Base-by-base conservation (phyloP, 2,797 vertebrate genomes). In the Poeciliopsis presidionis region DNA sequence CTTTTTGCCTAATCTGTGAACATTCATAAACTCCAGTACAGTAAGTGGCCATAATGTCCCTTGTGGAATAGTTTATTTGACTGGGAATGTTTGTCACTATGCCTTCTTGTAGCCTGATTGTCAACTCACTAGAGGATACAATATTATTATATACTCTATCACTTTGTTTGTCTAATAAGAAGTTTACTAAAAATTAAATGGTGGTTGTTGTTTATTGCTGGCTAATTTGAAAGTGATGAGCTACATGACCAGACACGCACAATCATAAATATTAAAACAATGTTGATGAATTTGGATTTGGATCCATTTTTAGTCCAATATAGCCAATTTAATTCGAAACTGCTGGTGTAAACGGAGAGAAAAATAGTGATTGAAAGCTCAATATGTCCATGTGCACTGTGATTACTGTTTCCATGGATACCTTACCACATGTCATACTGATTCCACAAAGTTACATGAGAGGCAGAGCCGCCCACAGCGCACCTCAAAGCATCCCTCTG, bases 391-490 rank as follows among this genome's bases (percentile, higher is more conserved):
- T 55, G 53, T 30, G 53, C n/a, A 33, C 73, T 61, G 73, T 74
- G 55, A 74, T 61, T 59, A 28, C 55, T 61, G 73, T 74, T 61
- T 28, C 73, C 73, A 74, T 61, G 41, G 55, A 30, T 61, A 74
- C 73, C 7, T 59, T 41, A 69, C 65, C 55, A 59, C 33, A n/a
- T 74, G 41, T 18, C 16, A 18, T 46, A 61, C 55, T 57, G 36
- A 36, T n/a, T 74, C 36, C n/a, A 30, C 41, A 45, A 73, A 55
- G 49, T 36, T 53, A 41, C 47, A 73, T 16, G 33, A 55, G 72
- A 59, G 18, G 41, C 39, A 59, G n/a, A 25, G 49, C 7, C 2
- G 12, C 14, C n/a, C 53, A 61, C 39, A 74, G 16, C 41, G 12
- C 53, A 12, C 39, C 53, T 45, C 2, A 74, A 59, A 45, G 41